Evolutionary conservation across 2,797 vertebrate species (phyloP).

Genomic region (Novumbra hubbsi): DNA sequence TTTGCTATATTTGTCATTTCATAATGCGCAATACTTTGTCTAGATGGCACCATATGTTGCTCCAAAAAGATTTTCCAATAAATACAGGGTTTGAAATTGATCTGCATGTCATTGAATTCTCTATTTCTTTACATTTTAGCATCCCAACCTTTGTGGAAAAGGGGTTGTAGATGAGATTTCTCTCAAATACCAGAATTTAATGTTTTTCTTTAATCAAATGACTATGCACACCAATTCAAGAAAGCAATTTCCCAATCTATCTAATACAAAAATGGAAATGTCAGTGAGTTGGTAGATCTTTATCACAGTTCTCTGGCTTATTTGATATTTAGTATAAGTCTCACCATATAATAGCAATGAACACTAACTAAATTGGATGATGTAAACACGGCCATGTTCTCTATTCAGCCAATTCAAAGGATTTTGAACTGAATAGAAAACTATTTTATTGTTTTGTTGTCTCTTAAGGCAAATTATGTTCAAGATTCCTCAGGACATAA

Average conservation of each 20-base stretch:
- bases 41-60: too few species aligned
- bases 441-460: slow-evolving; percentile 14
- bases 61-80: too few species aligned
- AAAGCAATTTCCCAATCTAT: slow-evolving; percentile 9
- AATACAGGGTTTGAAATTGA: too few species aligned
- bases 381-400: slow-evolving; percentile 23
- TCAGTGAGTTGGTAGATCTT: slow-evolving; percentile 45
- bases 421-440: slow-evolving; percentile 8
- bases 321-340: slow-evolving; percentile 70
- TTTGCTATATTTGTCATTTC: too few species aligned
- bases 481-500: neutral
- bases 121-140: too few species aligned
- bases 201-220: neutral
- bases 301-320: slow-evolving; percentile 44
- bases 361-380: slow-evolving; percentile 45
- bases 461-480: slow-evolving; percentile 1
- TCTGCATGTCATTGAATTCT: too few species aligned
- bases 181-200: neutral
- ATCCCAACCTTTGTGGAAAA: too few species aligned
- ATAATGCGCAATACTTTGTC: too few species aligned
- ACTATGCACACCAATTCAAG: neutral
- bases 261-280: slow-evolving; percentile 51
- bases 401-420: slow-evolving; percentile 22
- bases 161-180: neutral
- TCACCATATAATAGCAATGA: slow-evolving; percentile 53